Conservation (phyloP, 2,888 invertebrate species). For the Salpingus planirostris region DNA sequence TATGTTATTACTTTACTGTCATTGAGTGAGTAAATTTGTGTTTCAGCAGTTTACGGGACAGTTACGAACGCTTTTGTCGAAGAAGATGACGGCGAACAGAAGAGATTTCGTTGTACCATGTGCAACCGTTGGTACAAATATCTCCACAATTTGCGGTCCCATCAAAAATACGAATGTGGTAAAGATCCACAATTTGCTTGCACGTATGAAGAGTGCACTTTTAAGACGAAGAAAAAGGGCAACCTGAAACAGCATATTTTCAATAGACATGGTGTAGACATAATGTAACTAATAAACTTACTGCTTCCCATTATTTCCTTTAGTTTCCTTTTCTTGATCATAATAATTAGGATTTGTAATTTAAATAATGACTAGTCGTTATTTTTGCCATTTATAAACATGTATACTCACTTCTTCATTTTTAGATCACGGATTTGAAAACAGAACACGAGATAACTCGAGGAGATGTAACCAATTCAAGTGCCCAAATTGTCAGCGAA, state of each 20-base stretch:
- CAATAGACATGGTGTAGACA: too few species aligned
- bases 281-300: too few species aligned
- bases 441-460: slow-evolving; percentile 7
- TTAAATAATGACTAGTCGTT: neutral
- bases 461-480: slow-evolving; percentile 7
- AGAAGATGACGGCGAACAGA: slow-evolving; percentile 7
- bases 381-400: neutral
- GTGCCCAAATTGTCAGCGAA: slow-evolving; percentile 11
- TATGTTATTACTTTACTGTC: too few species aligned
- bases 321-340: too few species aligned
- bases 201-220: slow-evolving; percentile 22
- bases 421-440: too few species aligned
- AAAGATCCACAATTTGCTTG: slow-evolving; percentile 45
- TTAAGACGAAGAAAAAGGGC: slow-evolving; percentile 8
- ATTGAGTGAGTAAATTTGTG: neutral
- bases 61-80: too few species aligned
- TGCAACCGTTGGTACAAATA: slow-evolving; percentile 21
- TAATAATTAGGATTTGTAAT: too few species aligned
- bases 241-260: slow-evolving; percentile 10
- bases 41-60: too few species aligned
- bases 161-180: slow-evolving; percentile 41
- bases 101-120: slow-evolving; percentile 17
- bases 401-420: neutral
- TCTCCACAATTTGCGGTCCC: slow-evolving; percentile 4
- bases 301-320: too few species aligned